Percentiles rank a stretch among this genome's conserved stretches.
phyloP scores from a whole-genome alignment of 2,888 invertebrate genomes.

The Synanthedon vespiformis region DNA sequence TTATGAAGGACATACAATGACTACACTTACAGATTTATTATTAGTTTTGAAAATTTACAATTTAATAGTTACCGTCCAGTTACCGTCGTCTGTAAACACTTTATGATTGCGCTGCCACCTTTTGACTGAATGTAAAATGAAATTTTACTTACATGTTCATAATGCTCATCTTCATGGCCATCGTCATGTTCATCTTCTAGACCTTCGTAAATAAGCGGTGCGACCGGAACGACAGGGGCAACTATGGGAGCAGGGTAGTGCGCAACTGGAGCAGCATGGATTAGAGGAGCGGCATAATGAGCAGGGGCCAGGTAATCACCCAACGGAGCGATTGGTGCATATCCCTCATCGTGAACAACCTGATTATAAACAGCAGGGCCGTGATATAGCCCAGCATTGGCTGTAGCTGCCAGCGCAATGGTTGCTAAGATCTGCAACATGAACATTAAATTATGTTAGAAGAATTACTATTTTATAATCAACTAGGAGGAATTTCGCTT shows the following conservation, averaged over 20 bases:
- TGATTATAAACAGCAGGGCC: constrained; percentile 43
- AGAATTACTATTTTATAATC: too few relatives aligned
- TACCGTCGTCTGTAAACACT: too few relatives aligned
- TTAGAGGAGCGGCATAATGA: constrained; percentile 28
- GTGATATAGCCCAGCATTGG: constrained; percentile 29
- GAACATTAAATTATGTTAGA: background rate
- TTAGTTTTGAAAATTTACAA: too few relatives aligned
- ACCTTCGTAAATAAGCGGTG: constrained; percentile 17
- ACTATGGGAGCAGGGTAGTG: constrained; percentile 22
- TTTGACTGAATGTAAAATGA: background rate
- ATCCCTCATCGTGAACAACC: constrained; percentile 38
- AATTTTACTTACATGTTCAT: constrained; percentile 1
- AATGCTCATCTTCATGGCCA: background rate
- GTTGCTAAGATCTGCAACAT: constrained; percentile 25
- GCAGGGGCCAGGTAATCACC: constrained; percentile 22
- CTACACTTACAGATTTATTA: too few relatives aligned
- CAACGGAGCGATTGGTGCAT: constrained; percentile 15
- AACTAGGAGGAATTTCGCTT: too few relatives aligned
- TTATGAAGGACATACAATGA: too few relatives aligned
- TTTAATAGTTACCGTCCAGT: too few relatives aligned
- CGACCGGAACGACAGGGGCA: constrained; percentile 15
- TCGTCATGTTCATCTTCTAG: constrained; percentile 15
- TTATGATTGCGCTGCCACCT: too few relatives aligned
- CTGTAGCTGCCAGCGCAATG: constrained; percentile 28
- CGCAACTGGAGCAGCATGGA: constrained; percentile 23